Conservation (phyloP, 2,888 invertebrate genomes). For the Tenthredo distinguenda region DNA sequence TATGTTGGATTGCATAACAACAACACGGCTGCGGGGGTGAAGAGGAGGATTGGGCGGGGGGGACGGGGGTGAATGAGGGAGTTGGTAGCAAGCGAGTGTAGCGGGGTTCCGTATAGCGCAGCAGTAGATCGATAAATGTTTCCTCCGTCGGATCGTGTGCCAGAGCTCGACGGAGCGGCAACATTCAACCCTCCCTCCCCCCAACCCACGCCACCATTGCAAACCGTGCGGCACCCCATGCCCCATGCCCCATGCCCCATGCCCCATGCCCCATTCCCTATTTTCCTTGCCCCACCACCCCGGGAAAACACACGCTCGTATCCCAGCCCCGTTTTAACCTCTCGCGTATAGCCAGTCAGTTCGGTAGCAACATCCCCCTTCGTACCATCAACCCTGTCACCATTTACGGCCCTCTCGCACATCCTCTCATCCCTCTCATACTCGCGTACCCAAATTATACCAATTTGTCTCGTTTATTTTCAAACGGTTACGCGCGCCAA, state of each 20-base stretch:
- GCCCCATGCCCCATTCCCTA: not conserved
- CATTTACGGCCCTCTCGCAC: constrained; percentile 20
- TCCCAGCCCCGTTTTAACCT: constrained; percentile 36
- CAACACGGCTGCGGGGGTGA: constrained; percentile 23
- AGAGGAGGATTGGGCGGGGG: not conserved
- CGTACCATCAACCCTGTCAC: constrained; percentile 28
- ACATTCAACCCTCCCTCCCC: constrained; percentile 16
- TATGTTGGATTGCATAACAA: constrained; percentile 54
- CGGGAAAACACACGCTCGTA: constrained; percentile 37
- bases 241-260: not conserved
- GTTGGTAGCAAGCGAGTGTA: constrained; percentile 12
- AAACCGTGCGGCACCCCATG: constrained; percentile 18
- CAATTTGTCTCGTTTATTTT: constrained; percentile 54
- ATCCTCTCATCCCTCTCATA: constrained; percentile 5
- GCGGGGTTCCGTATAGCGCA: constrained; percentile 14
- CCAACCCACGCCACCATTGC: not conserved
- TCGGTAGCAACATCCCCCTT: constrained; percentile 26
- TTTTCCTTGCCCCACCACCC: not conserved
- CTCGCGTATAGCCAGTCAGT: constrained; percentile 36
- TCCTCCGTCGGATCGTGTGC: constrained; percentile 54
- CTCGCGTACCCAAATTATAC: constrained; percentile 45
- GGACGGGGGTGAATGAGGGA: not conserved
- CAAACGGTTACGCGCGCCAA: constrained; percentile 10
- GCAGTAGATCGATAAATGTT: constrained; percentile 54
- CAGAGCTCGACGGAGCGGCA: constrained; percentile 38